These are phyloP conservation scores for Nycticebus coucang DNA, from an alignment of 2,113 vertebrate genomes.

Conservation along the genomic window DNA sequence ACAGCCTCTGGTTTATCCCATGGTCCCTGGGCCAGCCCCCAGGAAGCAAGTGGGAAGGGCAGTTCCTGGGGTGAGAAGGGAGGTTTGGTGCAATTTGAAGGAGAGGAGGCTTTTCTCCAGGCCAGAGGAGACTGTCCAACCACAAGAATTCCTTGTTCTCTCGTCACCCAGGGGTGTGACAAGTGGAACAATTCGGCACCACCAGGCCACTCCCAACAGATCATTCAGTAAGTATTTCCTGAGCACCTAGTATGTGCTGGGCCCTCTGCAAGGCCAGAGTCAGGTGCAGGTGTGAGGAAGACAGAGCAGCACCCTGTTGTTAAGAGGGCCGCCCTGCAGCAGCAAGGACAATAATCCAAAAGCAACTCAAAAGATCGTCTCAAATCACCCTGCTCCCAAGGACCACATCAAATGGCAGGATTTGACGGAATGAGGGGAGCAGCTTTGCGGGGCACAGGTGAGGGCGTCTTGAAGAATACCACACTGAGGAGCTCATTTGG, in stretches of 20 bases:
- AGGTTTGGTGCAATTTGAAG: neutral
- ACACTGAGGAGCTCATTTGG: rapidly evolving
- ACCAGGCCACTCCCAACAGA: neutral
- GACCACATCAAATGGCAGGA: neutral
- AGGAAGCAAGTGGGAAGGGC: neutral
- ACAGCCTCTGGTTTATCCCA: neutral
- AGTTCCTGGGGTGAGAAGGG: too few species aligned
- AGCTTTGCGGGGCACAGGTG: rapidly evolving
- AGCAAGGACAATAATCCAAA: neutral
- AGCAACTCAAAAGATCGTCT: neutral
- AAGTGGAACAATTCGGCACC: conserved; percentile 72
- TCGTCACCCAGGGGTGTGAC: conserved; percentile 76
- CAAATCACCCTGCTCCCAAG: too few species aligned
- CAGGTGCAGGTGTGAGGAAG: neutral
- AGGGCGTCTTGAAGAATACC: neutral
- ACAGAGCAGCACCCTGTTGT: neutral
- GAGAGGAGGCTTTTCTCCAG: conserved; percentile 67
- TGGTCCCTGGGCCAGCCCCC: neutral
- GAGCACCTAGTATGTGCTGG: neutral
- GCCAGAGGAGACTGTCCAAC: conserved; percentile 49
- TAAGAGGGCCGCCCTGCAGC: neutral
- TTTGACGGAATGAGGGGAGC: neutral
- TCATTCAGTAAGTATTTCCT: neutral
- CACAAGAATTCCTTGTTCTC: conserved; percentile 74
- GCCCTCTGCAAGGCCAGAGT: neutral